These are phyloP conservation scores for Steatocranus sp. DNA, from an alignment of 2,797 vertebrate species.

Conservation along the genomic window DNA sequence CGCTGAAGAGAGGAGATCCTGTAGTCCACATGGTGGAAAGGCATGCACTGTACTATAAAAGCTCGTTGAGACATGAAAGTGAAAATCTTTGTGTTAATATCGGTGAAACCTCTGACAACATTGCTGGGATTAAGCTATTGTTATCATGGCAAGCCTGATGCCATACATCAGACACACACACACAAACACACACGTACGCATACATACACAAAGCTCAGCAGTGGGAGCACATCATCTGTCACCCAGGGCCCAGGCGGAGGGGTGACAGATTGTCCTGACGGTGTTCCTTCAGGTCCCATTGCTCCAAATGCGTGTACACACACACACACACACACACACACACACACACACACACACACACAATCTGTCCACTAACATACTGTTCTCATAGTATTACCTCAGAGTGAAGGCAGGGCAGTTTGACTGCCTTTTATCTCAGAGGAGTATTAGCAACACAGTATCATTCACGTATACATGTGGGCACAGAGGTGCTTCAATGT, in stretches of 20 bases:
- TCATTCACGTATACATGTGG: background rate
- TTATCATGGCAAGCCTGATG: conserved; percentile 37
- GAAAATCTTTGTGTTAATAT: background rate
- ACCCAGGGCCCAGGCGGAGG: conserved; percentile 66
- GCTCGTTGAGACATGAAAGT: background rate
- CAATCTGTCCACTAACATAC: conserved; percentile 53
- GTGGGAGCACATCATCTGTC: conserved; percentile 77
- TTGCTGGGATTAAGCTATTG: conserved; percentile 44
- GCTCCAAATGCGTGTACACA: conserved; percentile 7
- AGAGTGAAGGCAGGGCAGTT: conserved; percentile 10
- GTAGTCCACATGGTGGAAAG: background rate
- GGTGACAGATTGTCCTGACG: conserved; percentile 70
- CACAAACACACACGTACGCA: conserved; percentile 7
- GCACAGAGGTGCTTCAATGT: background rate
- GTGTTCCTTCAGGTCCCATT: conserved; percentile 71
- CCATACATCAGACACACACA: background rate
- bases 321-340: background rate
- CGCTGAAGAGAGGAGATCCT: background rate
- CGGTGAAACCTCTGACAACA: conserved; percentile 10
- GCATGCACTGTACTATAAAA: background rate
- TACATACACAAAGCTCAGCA: conserved; percentile 46
- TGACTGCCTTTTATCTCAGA: conserved; percentile 29
- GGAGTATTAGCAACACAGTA: conserved; percentile 6
- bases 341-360: background rate
- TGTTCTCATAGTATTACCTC: conserved; percentile 49